Conservation (phyloP, 2,888 invertebrate species). For the Sussaba pulchella region DNA sequence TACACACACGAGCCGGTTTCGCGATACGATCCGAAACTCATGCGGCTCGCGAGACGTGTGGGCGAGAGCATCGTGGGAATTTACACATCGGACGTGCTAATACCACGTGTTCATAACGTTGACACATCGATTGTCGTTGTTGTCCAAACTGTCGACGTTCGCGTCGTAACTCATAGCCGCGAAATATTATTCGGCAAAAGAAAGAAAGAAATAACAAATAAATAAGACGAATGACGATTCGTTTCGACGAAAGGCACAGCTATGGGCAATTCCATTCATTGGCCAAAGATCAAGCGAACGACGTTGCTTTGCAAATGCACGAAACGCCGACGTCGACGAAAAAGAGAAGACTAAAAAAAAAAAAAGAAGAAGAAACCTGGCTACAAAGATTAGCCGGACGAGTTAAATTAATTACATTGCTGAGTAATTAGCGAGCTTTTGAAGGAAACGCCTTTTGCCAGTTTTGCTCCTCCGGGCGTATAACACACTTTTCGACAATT, state of each 20-base stretch:
- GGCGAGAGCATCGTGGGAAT: slow-evolving; percentile 25
- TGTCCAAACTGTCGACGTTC: slow-evolving; percentile 1
- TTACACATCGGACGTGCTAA: slow-evolving; percentile 2
- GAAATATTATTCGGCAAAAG: not conserved
- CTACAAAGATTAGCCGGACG: slow-evolving; percentile 3
- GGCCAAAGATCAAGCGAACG: no score
- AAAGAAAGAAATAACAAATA: no score
- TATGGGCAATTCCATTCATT: not conserved
- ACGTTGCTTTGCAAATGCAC: no score
- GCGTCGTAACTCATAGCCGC: not conserved
- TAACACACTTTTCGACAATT: slow-evolving; percentile 22
- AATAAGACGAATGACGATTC: not conserved
- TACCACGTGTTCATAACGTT: not conserved
- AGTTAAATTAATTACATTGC: slow-evolving; percentile 51
- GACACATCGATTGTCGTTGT: slow-evolving; percentile 2
- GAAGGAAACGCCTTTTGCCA: slow-evolving; percentile 11
- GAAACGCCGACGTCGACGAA: not conserved
- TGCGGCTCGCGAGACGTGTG: not conserved
- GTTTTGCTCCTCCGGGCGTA: not conserved
- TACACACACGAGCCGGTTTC: not conserved
- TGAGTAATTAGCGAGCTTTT: slow-evolving; percentile 52
- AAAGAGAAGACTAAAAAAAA: not conserved
- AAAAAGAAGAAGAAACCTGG: no score
- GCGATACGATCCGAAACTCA: not conserved
- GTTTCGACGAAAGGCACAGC: not conserved